phyloP scores from a whole-genome alignment of 2,113 vertebrate genomes.

The Dolichotis patagonum region DNA sequence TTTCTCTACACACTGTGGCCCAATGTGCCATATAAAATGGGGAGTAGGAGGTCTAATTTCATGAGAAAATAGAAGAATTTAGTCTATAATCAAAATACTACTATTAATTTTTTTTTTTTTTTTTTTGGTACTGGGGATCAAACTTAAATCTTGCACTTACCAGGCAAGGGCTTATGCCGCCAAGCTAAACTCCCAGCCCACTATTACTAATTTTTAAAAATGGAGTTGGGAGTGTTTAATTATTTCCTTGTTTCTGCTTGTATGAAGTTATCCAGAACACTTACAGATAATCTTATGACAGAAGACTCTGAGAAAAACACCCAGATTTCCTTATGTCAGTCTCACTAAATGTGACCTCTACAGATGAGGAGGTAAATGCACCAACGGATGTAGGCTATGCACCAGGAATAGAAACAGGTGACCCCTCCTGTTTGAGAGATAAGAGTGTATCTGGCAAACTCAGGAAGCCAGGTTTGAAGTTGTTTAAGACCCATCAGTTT shows the following conservation, averaged over 20 bases:
- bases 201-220: neutral
- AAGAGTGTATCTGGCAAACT: constrained; percentile 3
- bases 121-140: no score
- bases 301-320: constrained; percentile 26
- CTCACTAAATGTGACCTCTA: constrained; percentile 46
- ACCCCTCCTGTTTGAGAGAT: neutral
- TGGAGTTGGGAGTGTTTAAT: neutral
- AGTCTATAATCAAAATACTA: neutral
- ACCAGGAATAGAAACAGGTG: constrained; percentile 34
- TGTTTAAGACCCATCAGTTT: constrained; percentile 4
- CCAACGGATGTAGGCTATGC: constrained; percentile 23
- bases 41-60: neutral
- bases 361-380: constrained; percentile 9
- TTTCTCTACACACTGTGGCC: neutral
- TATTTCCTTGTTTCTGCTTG: constrained; percentile 12
- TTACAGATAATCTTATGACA: neutral
- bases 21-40: neutral
- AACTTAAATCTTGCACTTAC: no score
- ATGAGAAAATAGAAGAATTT: constrained; percentile 39
- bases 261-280: constrained; percentile 36
- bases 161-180: no score
- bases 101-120: neutral
- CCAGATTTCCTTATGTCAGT: neutral
- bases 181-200: neutral
- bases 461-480: neutral